Evolutionary conservation across 1,140 invertebrate genomes (phyloP).

Genomic region (Caerostris darwini): DNA sequence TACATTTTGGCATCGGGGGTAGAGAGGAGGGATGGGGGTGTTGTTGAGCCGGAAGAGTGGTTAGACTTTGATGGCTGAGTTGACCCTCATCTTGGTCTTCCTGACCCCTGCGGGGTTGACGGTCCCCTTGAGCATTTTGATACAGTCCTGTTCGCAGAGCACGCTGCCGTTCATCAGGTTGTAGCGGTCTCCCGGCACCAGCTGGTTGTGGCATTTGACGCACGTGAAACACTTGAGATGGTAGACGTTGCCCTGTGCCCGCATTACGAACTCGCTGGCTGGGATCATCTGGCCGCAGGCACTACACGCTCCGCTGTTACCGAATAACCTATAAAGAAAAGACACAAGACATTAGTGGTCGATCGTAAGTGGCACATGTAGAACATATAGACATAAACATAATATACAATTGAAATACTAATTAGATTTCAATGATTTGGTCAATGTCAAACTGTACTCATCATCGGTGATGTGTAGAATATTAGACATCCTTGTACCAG

Average conservation of each 20-base stretch:
- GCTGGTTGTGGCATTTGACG: conserved; percentile 92
- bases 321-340: conserved; percentile 90
- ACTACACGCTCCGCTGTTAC: conserved; percentile 91
- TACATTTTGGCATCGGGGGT: conserved; percentile 12
- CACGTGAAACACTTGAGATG: conserved; percentile 97
- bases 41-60: conserved; percentile 5
- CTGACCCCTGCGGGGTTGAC: conserved; percentile 73
- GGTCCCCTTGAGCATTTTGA: conserved; percentile 89
- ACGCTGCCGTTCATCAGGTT: conserved; percentile 91
- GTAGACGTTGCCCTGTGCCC: conserved; percentile 88
- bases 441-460: no score
- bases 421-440: no score
- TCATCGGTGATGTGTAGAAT: no score
- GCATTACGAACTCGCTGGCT: conserved; percentile 94
- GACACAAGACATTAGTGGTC: conserved; percentile 51
- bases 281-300: conserved; percentile 94
- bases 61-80: conserved; percentile 78
- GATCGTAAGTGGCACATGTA: no score
- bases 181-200: conserved; percentile 94
- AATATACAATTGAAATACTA: no score
- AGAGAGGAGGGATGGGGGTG: not conserved
- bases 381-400: no score
- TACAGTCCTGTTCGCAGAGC: conserved; percentile 95
- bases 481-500: no score
- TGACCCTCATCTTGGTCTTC: conserved; percentile 78